phyloP scores from a whole-genome alignment of 2,797 vertebrate genomes.

The Centropyge bicolor region DNA sequence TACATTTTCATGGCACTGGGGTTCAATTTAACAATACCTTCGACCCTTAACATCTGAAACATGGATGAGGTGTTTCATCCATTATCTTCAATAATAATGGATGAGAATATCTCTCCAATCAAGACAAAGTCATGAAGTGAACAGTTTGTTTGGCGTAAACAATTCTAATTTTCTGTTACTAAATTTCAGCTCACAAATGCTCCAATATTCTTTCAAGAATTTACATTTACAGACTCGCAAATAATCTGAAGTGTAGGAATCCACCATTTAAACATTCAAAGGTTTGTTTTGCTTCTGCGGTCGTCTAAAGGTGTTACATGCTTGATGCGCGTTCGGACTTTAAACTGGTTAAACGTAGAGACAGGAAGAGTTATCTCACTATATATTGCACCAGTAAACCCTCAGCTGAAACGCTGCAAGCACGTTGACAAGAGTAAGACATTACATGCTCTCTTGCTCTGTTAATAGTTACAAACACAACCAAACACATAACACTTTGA shows the following conservation, averaged over 20 bases:
- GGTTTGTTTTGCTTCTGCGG: neutral
- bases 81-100: neutral
- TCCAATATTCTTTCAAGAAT: neutral
- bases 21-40: neutral
- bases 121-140: too few species aligned
- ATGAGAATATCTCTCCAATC: too few species aligned
- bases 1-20: neutral
- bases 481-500: constrained; percentile 18
- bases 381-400: constrained; percentile 42
- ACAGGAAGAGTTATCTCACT: constrained; percentile 31
- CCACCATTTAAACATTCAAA: neutral
- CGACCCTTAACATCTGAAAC: neutral
- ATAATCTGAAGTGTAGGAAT: neutral
- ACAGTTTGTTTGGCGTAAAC: neutral
- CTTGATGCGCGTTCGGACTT: constrained; percentile 45
- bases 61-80: too few species aligned
- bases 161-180: too few species aligned
- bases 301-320: neutral
- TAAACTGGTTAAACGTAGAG: neutral
- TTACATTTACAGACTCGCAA: neutral
- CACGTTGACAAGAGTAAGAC: constrained; percentile 1
- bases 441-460: constrained; percentile 11
- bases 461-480: constrained; percentile 55
- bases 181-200: neutral
- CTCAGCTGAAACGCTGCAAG: neutral